Evolutionary conservation across 2,888 invertebrate species (phyloP), one percentile per base, ranked within the genome.

Genomic region (Gymnoscelis rufifasciata): DNA sequence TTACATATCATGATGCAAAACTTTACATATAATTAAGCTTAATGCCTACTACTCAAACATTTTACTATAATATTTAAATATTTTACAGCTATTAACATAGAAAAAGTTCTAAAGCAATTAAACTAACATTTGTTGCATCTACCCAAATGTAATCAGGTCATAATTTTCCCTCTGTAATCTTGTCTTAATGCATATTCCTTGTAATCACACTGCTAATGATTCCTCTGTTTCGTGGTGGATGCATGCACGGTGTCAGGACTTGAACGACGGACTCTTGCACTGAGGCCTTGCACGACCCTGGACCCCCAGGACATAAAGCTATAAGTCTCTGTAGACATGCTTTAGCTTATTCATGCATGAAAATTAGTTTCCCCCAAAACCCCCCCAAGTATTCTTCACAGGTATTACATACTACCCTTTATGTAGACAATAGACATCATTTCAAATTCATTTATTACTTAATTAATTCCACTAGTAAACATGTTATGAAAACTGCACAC

Each of bases 251-350:
- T 72, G 72, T 64, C 84, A 87, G 87, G 87, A 87, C 77, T 78
- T 87, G 74, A 88, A 87, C 78, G 84, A 88, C 66, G 87, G 87
- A 74, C 71, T 86, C 64, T 78, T 86, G 74, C 87, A 83, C 80
- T 87, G 78, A 87, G 52, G 62, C 61, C 60, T 65, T 59, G 62
- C 67, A 67, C 61, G 54, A 42, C 59, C 63, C 52, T 57, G 64
- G 65, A 61, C 46, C 49, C 55, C 48, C 45, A 55, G 55, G 45
- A 54, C 56, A 57, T 49, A 55, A 62, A 51, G 58, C 61, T 59
- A 52, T 56, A 55, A 60, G 42, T 56, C 49, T 52, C 44, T 64
- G 31, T 14, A 14, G 14, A 52, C 55, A 43, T 57, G 53, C 53
- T 56, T 60, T 56, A 46, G 68, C 57, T 67, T 64, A 35, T 54